Percentiles rank a stretch among this genome's conserved stretches.
Conservation (phyloP, 2,113 vertebrate genomes). For the Asarcornis scutulata region DNA sequence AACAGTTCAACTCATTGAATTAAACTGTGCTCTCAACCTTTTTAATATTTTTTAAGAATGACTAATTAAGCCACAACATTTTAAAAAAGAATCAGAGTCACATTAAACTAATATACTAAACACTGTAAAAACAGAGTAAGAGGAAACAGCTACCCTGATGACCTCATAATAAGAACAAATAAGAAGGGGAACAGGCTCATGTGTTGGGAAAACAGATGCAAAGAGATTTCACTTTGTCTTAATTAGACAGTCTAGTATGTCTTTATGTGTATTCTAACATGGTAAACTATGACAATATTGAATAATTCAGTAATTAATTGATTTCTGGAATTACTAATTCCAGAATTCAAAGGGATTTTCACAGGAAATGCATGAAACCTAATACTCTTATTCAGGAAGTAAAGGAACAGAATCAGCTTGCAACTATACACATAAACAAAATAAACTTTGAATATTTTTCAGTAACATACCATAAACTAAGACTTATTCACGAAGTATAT, state of each 20-base stretch:
- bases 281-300: background rate
- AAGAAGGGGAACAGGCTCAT: background rate
- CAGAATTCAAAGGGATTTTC: background rate
- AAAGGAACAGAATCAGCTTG: background rate
- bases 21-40: background rate
- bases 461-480: background rate
- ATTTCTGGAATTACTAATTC: background rate
- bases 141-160: background rate
- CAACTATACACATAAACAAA: background rate
- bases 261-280: background rate
- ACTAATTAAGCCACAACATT: background rate
- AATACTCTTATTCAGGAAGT: background rate
- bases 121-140: background rate
- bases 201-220: background rate
- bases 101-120: background rate
- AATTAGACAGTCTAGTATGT: background rate
- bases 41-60: background rate
- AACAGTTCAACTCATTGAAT: background rate
- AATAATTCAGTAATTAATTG: background rate
- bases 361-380: background rate
- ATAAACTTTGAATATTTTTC: background rate
- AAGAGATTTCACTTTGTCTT: background rate
- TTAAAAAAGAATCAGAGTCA: background rate
- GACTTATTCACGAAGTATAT: background rate
- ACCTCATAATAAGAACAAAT: background rate